A percentile compares a stretch with the other conserved stretches of the same genome.
phyloP scores from a whole-genome alignment of 53 echinoderm and acorn worm species.

The Paelopatides confundens region DNA sequence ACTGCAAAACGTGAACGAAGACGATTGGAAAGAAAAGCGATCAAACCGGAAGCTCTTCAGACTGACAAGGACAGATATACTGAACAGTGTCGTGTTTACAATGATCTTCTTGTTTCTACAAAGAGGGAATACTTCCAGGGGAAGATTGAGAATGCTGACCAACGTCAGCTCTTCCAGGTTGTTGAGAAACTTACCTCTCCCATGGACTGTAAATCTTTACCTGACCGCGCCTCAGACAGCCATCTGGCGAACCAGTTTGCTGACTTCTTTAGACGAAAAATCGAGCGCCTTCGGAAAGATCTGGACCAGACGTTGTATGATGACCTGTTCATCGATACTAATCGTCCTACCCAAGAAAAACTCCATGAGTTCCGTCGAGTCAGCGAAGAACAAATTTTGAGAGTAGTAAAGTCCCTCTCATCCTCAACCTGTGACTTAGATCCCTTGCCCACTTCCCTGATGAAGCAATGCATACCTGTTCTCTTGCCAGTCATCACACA shows the following conservation, averaged over 20 bases:
- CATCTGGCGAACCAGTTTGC: conserved; percentile 40
- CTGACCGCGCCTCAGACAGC: neutral
- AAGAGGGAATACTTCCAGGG: conserved; percentile 34
- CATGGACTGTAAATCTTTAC: neutral
- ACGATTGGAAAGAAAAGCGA: conserved; percentile 18
- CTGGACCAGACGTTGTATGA: conserved; percentile 17
- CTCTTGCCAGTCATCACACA: no score
- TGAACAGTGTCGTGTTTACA: conserved; percentile 26
- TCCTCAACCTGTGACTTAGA: conserved; percentile 44
- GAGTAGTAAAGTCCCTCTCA: conserved; percentile 21
- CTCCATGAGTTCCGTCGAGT: conserved; percentile 30
- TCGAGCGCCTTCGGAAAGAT: conserved; percentile 11
- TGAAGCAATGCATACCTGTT: no score
- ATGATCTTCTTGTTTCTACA: conserved; percentile 5
- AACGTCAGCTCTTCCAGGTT: conserved; percentile 19
- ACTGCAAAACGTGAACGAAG: conserved; percentile 37
- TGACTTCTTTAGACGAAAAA: conserved; percentile 48
- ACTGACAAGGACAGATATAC: conserved; percentile 27
- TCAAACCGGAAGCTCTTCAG: conserved; percentile 38
- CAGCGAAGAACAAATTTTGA: conserved; percentile 29
- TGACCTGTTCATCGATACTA: conserved; percentile 47
- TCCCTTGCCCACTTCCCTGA: no score
- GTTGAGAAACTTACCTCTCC: conserved; percentile 32
- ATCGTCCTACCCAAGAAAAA: neutral
- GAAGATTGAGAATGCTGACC: conserved; percentile 29